Base-by-base conservation (phyloP, 2,888 invertebrate genomes). In the Desoria tigrina region DNA sequence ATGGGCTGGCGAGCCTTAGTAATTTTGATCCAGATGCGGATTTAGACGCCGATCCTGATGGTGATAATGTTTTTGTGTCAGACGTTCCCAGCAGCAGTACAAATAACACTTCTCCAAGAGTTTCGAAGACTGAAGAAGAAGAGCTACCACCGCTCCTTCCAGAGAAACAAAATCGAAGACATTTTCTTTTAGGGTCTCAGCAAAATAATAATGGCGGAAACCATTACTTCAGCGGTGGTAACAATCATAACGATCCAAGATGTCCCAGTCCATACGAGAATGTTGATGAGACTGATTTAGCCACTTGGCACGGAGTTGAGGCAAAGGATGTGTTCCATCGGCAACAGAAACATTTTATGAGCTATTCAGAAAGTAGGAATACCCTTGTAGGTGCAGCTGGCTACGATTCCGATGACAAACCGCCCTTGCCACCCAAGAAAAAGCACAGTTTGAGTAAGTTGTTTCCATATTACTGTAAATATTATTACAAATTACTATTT, bases 341-440 rank as follows among this genome's bases (percentile, higher is more conserved):
- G 60, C 65, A 71, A 21, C 65, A 64, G n/a, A 68, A 71, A 28
- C 60, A 67, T 21, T 74, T 72, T 55, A 73, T 76, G 72, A 72
- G 66, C 32, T 74, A 73, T 53, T 74, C 74, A 1, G 76, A 76
- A 42, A 75, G 75, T 55, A 56, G 76, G 42, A 71, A 72, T 42
- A 76, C 76, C 1, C 51, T 76, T 2, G 73, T 73, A 0, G 39
- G 56, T 1, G 58, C 27, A 11, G 66, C 64, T 16, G 65, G 58
- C 26, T 87, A 87, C 76, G 77, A 78, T 42, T 67, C 66, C 16
- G 65, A 63, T 18, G 84, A 86, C 78, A 91, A 94, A 71, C 95
- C 95, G 69, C 95, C 95, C 57, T 83, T 95, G 73, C 95, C 95
- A 49, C 88, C 90, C 53, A 95, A 95, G 84, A 94, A 94, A 82